phyloP scores from a whole-genome alignment of 2,888 invertebrate species.

The Crepidodera aurea region DNA sequence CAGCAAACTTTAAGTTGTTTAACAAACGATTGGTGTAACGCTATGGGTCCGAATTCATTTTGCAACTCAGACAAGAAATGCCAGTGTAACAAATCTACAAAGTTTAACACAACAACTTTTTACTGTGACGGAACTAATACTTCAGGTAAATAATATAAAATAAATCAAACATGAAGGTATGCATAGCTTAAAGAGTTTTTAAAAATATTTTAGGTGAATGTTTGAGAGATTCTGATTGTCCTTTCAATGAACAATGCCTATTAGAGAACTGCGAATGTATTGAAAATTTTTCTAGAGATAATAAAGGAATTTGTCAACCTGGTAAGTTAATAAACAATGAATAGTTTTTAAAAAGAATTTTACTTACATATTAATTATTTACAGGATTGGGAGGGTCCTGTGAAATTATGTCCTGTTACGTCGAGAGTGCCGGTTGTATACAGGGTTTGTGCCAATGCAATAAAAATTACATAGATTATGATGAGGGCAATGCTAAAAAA shows the following conservation, averaged over 20 bases:
- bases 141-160: too few relatives aligned
- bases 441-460: constrained; percentile 38
- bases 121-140: constrained; percentile 36
- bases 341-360: neutral
- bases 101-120: constrained; percentile 38
- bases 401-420: constrained; percentile 34
- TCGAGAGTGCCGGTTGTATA: constrained; percentile 39
- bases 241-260: constrained; percentile 41
- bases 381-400: constrained; percentile 45
- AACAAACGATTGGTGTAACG: constrained; percentile 49
- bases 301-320: constrained; percentile 40
- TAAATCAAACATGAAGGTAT: too few relatives aligned
- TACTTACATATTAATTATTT: constrained; percentile 5
- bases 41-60: constrained; percentile 46
- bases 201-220: constrained; percentile 38
- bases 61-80: constrained; percentile 43
- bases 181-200: too few relatives aligned
- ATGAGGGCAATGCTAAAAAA: too few relatives aligned
- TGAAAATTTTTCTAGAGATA: constrained; percentile 39
- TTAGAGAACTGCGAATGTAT: constrained; percentile 44
- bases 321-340: constrained; percentile 44
- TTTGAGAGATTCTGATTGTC: constrained; percentile 41
- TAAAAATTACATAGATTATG: constrained; percentile 31
- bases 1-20: constrained; percentile 45
- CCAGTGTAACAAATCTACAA: constrained; percentile 41